phyloP scores from a whole-genome alignment of 2,888 invertebrate species.

The Meta bourneti region DNA sequence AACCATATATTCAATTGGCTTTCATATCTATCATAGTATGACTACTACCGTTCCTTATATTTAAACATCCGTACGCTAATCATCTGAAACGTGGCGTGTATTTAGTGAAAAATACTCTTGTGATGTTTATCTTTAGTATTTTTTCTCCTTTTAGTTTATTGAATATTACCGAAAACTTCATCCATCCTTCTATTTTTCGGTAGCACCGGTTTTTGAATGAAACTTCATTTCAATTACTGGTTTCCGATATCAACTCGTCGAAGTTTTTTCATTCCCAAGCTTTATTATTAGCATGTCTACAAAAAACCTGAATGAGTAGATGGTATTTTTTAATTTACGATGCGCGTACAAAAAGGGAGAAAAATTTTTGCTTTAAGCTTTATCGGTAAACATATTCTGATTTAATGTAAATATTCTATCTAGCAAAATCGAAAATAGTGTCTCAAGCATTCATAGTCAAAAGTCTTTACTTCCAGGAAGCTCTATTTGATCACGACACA shows the following conservation, averaged over 20 bases:
- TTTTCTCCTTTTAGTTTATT: neutral
- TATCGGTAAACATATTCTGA: neutral
- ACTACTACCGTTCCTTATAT: too few species aligned
- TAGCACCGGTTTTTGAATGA: neutral
- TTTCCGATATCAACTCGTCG: slow-evolving; percentile 20
- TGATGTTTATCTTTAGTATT: neutral
- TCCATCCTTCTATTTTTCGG: neutral
- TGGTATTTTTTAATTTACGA: neutral
- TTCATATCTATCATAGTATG: too few species aligned
- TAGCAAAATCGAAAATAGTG: too few species aligned
- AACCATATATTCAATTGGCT: too few species aligned
- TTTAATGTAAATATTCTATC: neutral
- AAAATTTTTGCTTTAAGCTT: neutral
- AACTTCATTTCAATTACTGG: slow-evolving; percentile 8
- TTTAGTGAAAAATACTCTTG: neutral
- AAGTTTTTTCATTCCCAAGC: neutral
- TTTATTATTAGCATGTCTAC: neutral
- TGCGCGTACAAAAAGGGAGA: neutral
- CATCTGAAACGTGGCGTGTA: neutral
- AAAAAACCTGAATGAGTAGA: neutral
- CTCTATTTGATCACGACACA: too few species aligned
- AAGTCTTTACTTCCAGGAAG: too few species aligned
- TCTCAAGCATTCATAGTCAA: too few species aligned
- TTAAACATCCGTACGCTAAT: too few species aligned
- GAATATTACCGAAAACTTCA: neutral